phyloP scores from a whole-genome alignment of 1,140 invertebrate genomes.

The Neelides sp. region DNA sequence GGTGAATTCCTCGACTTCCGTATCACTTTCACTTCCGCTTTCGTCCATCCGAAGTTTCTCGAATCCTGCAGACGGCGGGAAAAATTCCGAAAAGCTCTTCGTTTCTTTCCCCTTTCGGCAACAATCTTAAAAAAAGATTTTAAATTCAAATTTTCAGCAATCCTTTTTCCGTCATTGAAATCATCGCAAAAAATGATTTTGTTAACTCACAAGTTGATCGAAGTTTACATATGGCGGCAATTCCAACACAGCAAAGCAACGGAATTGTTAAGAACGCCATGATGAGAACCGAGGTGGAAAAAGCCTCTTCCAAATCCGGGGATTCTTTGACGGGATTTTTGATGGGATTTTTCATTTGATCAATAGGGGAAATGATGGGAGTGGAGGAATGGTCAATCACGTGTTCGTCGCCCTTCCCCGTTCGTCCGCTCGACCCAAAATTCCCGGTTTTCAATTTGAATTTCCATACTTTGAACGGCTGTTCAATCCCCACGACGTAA shows the following conservation, averaged over 20 bases:
- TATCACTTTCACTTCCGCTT: constrained; percentile 31
- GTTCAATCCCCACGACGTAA: constrained; percentile 57
- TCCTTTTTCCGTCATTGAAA: not conserved
- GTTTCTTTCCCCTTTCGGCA: constrained; percentile 26
- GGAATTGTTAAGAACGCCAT: constrained; percentile 31
- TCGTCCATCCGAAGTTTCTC: constrained; percentile 35
- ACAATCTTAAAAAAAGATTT: constrained; percentile 17
- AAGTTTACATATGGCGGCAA: constrained; percentile 24
- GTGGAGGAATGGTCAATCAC: not conserved
- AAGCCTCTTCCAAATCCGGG: constrained; percentile 16
- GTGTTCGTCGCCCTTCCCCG: constrained; percentile 25
- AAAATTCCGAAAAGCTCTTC: constrained; percentile 33
- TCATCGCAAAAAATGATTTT: not conserved
- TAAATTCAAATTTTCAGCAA: constrained; percentile 3
- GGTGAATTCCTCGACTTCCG: constrained; percentile 27
- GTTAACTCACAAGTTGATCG: constrained; percentile 20
- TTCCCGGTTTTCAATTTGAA: constrained; percentile 37
- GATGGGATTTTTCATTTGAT: not conserved
- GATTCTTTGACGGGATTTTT: not conserved
- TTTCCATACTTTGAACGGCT: constrained; percentile 49
- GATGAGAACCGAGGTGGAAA: constrained; percentile 26
- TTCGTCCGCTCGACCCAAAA: constrained; percentile 6
- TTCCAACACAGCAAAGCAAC: constrained; percentile 24
- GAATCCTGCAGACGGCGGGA: constrained; percentile 33
- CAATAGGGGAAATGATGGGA: not conserved